Evolutionary conservation across 2,113 vertebrate genomes (phyloP).

Genomic region (Montifringilla adamsi): DNA sequence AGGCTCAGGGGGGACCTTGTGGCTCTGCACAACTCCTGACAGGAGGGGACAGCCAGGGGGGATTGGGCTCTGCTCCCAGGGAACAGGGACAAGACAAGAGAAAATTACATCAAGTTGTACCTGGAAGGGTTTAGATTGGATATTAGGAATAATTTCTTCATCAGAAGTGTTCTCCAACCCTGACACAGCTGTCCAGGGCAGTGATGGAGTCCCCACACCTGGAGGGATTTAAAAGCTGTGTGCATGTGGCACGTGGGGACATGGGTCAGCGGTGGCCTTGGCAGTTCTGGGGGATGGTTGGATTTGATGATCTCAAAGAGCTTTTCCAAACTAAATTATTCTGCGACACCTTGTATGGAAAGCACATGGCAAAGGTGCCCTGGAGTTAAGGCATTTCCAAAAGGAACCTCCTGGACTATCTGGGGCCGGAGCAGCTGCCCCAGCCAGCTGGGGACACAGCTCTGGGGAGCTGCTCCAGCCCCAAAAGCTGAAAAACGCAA

Average conservation of each 20-base stretch:
- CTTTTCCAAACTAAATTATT: not conserved
- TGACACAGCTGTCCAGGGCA: not conserved
- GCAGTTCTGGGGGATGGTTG: not conserved
- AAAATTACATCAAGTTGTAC: not conserved
- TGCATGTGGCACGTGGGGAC: not conserved
- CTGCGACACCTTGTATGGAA: rapidly evolving
- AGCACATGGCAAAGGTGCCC: not conserved
- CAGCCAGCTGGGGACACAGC: not conserved
- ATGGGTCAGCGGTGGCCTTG: not conserved
- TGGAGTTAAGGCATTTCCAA: not conserved
- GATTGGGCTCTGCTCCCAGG: rapidly evolving
- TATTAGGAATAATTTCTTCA: not conserved
- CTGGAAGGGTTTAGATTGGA: not conserved
- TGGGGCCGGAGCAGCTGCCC: not conserved
- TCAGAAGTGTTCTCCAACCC: not conserved
- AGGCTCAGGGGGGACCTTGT: not conserved
- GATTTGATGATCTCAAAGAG: rapidly evolving
- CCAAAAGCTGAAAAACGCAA: not conserved
- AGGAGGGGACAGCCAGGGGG: not conserved
- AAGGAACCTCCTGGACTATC: not conserved
- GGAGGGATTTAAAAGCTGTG: not conserved
- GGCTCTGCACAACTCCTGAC: not conserved
- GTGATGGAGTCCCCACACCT: rapidly evolving
- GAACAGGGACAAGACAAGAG: not conserved
- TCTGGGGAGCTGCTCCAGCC: not conserved